Evolutionary conservation across 64 coral and sea anemone species (phyloP).

Genomic region (Stylophora pistillata): DNA sequence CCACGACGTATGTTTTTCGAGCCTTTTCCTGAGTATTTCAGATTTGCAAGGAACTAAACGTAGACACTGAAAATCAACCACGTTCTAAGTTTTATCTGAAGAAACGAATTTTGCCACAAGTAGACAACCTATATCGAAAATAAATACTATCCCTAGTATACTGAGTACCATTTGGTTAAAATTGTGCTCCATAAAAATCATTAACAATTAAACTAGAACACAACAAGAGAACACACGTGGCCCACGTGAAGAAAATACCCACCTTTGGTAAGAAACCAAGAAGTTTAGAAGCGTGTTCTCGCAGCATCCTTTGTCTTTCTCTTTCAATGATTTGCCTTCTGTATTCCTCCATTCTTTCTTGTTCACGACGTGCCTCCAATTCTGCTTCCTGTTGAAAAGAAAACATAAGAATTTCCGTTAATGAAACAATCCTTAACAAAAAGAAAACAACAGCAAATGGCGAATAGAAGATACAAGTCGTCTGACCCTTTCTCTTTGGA

Average conservation of each 20-base stretch:
- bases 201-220: not conserved
- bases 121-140: too few relatives aligned
- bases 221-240: not conserved
- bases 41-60: too few relatives aligned
- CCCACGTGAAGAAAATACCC: not conserved
- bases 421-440: too few relatives aligned
- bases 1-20: too few relatives aligned
- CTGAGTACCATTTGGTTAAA: not conserved
- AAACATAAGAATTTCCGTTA: not conserved
- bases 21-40: too few relatives aligned
- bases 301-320: constrained; percentile 91
- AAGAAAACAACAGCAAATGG: not conserved
- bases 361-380: constrained; percentile 85
- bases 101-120: too few relatives aligned
- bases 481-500: constrained; percentile 89
- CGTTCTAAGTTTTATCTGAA: too few relatives aligned
- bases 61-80: too few relatives aligned
- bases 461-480: not conserved
- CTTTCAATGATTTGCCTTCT: constrained; percentile 92
- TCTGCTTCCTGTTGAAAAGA: constrained; percentile 79
- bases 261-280: constrained; percentile 99
- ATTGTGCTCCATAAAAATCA: not conserved
- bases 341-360: constrained; percentile 97
- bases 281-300: constrained; percentile 94
- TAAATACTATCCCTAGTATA: too few relatives aligned